Conservation (phyloP, 2,797 vertebrate genomes). For the Peromyscus eremicus region DNA sequence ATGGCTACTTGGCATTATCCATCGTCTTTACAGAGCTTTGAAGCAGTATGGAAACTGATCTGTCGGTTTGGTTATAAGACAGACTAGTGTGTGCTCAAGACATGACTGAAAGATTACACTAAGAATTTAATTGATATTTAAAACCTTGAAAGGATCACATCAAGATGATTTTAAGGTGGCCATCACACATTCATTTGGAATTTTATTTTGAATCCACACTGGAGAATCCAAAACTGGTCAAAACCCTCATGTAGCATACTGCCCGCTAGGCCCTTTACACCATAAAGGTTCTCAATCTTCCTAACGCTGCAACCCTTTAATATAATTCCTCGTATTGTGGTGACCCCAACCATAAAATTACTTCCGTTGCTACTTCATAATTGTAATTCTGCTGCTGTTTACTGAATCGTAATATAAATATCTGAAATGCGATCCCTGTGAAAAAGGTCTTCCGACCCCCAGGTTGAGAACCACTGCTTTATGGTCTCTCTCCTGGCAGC, state of each 20-base stretch:
- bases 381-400: neutral
- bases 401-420: neutral
- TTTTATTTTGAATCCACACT: slow-evolving; percentile 15
- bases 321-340: neutral
- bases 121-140: neutral
- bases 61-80: neutral
- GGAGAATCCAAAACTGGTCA: neutral
- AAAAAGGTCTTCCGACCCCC: no score
- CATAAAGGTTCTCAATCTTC: neutral
- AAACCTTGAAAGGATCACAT: neutral
- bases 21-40: neutral
- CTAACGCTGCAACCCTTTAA: neutral
- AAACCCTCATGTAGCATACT: neutral
- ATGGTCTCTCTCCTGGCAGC: no score
- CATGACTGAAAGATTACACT: neutral
- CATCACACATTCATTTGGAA: neutral
- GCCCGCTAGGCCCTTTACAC: neutral
- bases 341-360: neutral
- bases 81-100: neutral
- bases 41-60: neutral
- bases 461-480: neutral
- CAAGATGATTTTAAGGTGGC: neutral
- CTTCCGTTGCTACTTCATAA: neutral
- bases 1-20: neutral
- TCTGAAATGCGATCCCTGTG: neutral